Evolutionary conservation across 2,113 vertebrate species (phyloP).

Genomic region (Ramphastos sulfuratus): DNA sequence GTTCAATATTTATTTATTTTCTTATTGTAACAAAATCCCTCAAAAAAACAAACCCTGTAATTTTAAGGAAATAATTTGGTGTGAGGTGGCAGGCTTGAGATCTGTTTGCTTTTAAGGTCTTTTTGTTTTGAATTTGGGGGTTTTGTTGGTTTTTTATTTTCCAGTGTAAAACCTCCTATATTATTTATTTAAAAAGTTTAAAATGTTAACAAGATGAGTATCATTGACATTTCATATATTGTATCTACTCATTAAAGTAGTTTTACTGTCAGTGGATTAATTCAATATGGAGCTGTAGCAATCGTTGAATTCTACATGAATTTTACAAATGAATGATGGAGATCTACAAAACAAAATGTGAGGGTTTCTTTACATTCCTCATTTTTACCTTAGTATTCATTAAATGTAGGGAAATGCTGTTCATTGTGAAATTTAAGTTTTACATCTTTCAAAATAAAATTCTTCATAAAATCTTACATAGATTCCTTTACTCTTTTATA

Average conservation of each 20-base stretch:
- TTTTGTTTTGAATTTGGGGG: rapidly evolving
- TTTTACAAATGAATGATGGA: background rate
- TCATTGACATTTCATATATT: background rate
- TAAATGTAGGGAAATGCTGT: background rate
- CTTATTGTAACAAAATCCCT: background rate
- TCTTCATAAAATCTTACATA: background rate
- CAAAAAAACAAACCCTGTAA: too few species aligned
- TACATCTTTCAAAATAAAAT: background rate
- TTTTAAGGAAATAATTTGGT: background rate
- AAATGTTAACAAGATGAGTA: background rate
- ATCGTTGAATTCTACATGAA: background rate
- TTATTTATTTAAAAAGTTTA: background rate
- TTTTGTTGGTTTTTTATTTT: background rate
- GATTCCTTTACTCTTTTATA: background rate
- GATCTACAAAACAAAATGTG: background rate
- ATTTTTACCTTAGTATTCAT: background rate
- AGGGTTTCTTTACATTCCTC: background rate
- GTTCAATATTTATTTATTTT: background rate
- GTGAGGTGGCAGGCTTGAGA: background rate
- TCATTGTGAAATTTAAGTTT: background rate
- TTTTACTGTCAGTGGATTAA: background rate
- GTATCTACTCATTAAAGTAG: background rate
- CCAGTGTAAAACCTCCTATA: rapidly evolving
- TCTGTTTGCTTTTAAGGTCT: background rate
- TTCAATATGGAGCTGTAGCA: background rate